A percentile compares a stretch with the other conserved stretches of the same genome.
Conservation (phyloP, 1,140 invertebrate species). For the Aethina tumida region DNA sequence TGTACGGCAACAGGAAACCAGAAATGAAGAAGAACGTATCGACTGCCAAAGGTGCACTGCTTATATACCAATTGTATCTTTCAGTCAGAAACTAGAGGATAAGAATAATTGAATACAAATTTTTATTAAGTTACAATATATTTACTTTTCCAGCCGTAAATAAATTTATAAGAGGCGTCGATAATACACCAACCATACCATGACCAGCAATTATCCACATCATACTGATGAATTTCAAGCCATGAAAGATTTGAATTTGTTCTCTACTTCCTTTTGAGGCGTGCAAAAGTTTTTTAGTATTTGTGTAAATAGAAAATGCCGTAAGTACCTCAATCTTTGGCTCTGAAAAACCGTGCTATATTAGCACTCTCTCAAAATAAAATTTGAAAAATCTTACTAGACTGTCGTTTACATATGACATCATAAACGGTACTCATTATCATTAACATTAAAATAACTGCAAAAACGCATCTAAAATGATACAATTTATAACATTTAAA, state of each 20-base stretch:
- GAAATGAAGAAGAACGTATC: slow-evolving; percentile 29
- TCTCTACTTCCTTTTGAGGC: slow-evolving; percentile 10
- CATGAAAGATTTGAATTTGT: slow-evolving; percentile 29
- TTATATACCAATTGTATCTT: slow-evolving; percentile 15
- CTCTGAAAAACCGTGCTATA: slow-evolving; percentile 17
- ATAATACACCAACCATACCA: slow-evolving; percentile 7
- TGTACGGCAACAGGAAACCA: slow-evolving; percentile 26
- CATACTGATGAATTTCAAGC: slow-evolving; percentile 30
- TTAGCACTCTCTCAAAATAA: too few relatives aligned
- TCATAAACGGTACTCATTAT: too few relatives aligned
- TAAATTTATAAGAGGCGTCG: background rate
- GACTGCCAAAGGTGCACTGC: slow-evolving; percentile 17
- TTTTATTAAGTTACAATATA: background rate
- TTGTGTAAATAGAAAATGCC: slow-evolving; percentile 20
- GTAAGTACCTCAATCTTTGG: slow-evolving; percentile 8
- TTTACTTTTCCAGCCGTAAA: slow-evolving; percentile 7
- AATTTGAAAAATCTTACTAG: too few relatives aligned
- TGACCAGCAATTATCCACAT: slow-evolving; percentile 31
- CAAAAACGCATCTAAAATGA: too few relatives aligned
- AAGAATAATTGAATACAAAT: slow-evolving; percentile 2
- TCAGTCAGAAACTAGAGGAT: too few relatives aligned
- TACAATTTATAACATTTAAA: too few relatives aligned
- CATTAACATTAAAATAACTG: too few relatives aligned
- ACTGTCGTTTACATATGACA: too few relatives aligned
- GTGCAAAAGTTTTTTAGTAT: slow-evolving; percentile 18